Evolutionary conservation across 2,888 invertebrate species (phyloP), one percentile per base, ranked within the genome.

Genomic region (Caenorhabditis afra): DNA sequence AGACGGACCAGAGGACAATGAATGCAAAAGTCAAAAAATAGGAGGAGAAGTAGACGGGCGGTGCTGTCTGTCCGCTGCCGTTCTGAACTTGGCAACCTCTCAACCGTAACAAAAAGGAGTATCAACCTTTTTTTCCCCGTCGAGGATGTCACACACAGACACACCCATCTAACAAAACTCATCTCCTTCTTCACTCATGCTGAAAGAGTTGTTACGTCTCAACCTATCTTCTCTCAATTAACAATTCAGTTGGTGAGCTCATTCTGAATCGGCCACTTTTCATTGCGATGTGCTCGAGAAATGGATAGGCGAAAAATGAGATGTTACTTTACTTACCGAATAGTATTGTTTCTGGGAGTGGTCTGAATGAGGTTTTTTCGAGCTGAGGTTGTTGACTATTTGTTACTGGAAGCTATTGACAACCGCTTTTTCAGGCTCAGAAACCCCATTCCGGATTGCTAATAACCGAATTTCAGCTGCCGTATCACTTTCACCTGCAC

Each of bases 181-280:
- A 68, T 59, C 59, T 52, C 57, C 50, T 7, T 29, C 61, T 66
- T 35, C 55, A 66, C 57, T 70, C 61, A 70, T 53, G 70, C 70
- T 70, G 70, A 70, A 70, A 70, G n/a, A n/a, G 70, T 70, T 70
- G 53, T 29, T 70, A 52, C 52, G 52, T 44, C 59, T 59, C 68
- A 59, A 68, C 52, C 57, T 68, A 68, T 70, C 61, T 59, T 61
- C 70, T 37, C 47, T 61, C 61, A 61, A 70, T 70, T 70, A 70
- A 70, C 61, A 61, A 70, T 70, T 70, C 70, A 70, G 70, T 55
- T 55, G 29, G 70, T 55, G 45, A 23, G 23, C 45, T 61, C 47
- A 59, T 70, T 7, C 61, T 70, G 37, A 70, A 70, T 70, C 39
- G 53, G 44, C 61, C 50, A 35, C 57, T 23, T 20, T 50, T 50